These are phyloP conservation scores for Takifugu rubripes DNA, from an alignment of 2,797 vertebrate species.

Conservation along the genomic window DNA sequence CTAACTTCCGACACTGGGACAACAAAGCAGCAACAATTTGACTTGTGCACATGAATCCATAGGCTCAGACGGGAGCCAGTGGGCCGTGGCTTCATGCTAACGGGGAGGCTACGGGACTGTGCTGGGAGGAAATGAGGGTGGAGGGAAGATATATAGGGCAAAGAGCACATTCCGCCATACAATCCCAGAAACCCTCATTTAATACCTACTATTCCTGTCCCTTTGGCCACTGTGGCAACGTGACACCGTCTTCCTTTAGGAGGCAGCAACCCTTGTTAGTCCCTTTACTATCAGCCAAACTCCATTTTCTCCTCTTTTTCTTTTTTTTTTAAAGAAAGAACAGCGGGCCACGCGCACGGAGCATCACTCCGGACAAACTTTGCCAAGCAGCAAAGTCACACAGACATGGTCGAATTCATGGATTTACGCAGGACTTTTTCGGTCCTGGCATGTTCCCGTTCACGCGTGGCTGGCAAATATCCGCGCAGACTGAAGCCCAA, in stretches of 20 bases:
- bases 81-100: too few relatives aligned
- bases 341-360: too few relatives aligned
- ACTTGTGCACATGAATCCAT: not conserved
- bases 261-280: conserved; percentile 42
- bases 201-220: conserved; percentile 75
- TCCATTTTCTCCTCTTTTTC: conserved; percentile 1
- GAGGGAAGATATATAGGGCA: conserved; percentile 64
- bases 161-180: conserved; percentile 73
- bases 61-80: not conserved
- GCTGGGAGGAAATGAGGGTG: conserved; percentile 53
- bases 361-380: too few relatives aligned
- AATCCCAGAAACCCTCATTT: conserved; percentile 72
- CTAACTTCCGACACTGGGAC: too few relatives aligned
- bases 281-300: conserved; percentile 42
- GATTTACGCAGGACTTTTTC: too few relatives aligned
- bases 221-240: conserved; percentile 68
- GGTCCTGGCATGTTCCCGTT: too few relatives aligned
- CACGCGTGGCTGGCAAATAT: too few relatives aligned
- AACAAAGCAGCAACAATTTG: not conserved
- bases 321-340: too few relatives aligned
- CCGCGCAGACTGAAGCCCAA: conserved; percentile 3
- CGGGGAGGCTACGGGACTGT: conserved; percentile 16
- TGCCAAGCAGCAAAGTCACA: too few relatives aligned
- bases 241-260: conserved; percentile 63
- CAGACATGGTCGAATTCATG: too few relatives aligned